Evolutionary conservation across 1,140 invertebrate species (phyloP), one percentile per base, ranked within the genome.

Genomic region (Diorhabda sublineata): DNA sequence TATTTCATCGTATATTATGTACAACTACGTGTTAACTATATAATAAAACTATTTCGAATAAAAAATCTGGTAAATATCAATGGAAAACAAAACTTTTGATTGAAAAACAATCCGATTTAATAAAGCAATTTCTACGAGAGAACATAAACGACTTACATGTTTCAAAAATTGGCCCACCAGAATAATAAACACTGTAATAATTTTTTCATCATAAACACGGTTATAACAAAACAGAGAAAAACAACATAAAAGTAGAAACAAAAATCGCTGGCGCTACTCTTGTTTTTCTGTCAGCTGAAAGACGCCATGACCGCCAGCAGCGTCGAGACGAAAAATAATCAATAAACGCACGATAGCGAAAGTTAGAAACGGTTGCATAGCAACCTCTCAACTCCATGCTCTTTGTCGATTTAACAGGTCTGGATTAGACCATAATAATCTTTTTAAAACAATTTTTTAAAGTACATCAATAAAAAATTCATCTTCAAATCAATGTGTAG

Each of bases 251-350:
- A 73, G 58, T 58, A 69, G 67, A 74, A 77, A 75, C 65, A 73
- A 76, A 76, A 74, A 75, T 65, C 72, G 68, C 71, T 67, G 69
- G 72, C 69, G 72, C 67, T 67, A 71, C 73, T 75, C 70, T 67
- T 76, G 73, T 77, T 81, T 77, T 78, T 77, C 77, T 78, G 79
- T 81, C 79, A 81, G 79, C 79, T 81, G 79, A 79, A 78, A 77
- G 78, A 75, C 79, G 78, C 78, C 78, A 60, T 81, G 74, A 74
- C 76, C 74, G 75, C 67, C 75, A 71, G 73, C 69, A 74, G 75
- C 75, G 80, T 77, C 80, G 76, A 76, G 77, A 80, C 78, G 77
- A 67, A 77, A 80, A 80, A 79, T 78, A 80, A 81, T 81, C 79
- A 80, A 81, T 81, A 81, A 69, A 76, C 74, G 72, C 66, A 73